Evolutionary conservation across 2,888 invertebrate species (phyloP).

Genomic region (Phyto melanocephala): DNA sequence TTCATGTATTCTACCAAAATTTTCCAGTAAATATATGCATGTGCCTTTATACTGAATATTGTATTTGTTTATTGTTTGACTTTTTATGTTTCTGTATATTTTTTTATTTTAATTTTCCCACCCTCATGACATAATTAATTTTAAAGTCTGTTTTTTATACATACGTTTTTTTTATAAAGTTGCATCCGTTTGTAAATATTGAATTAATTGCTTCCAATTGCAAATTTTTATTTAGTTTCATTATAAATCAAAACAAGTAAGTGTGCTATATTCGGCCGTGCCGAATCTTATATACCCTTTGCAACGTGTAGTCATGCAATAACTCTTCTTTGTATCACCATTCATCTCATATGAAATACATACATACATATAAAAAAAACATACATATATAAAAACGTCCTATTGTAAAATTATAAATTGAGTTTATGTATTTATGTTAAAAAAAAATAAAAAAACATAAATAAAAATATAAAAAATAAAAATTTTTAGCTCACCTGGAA

Average conservation of each 20-base stretch:
- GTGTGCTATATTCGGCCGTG: too few species aligned
- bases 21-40: conserved; percentile 23
- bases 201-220: conserved; percentile 59
- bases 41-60: conserved; percentile 15
- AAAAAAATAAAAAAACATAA: too few species aligned
- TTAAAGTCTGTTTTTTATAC: conserved; percentile 50
- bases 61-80: conserved; percentile 27
- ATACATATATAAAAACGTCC: too few species aligned
- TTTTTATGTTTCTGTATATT: background rate
- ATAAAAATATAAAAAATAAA: conserved; percentile 5
- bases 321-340: too few species aligned
- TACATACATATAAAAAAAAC: too few species aligned
- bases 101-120: conserved; percentile 70
- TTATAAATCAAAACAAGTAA: too few species aligned
- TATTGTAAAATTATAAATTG: too few species aligned
- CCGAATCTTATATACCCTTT: too few species aligned
- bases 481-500: too few species aligned
- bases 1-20: conserved; percentile 24
- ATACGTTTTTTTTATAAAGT: conserved; percentile 1
- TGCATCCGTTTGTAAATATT: conserved; percentile 61
- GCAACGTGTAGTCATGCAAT: too few species aligned
- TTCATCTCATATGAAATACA: too few species aligned
- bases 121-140: conserved; percentile 79
- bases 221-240: conserved; percentile 34
- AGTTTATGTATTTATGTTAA: too few species aligned